Conservation (phyloP, 2,888 invertebrate species). For the Rotaria sp. region DNA sequence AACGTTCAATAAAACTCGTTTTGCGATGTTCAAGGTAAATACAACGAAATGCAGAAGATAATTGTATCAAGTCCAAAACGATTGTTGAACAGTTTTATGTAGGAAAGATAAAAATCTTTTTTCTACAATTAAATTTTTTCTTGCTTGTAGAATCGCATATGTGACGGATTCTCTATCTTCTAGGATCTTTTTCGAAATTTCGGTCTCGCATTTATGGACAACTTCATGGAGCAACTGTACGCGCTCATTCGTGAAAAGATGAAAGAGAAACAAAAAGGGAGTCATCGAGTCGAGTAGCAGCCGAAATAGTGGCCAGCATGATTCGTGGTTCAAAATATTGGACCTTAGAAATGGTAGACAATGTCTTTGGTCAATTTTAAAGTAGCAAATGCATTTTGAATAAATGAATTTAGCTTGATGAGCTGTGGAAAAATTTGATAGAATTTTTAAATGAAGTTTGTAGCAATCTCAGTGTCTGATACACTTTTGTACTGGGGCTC, state of each 20-base stretch:
- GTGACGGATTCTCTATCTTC: too few species aligned
- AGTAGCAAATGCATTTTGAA: too few species aligned
- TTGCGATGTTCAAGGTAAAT: constrained; percentile 63
- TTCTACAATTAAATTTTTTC: too few species aligned
- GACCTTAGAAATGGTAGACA: constrained; percentile 62
- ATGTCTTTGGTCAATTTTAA: too few species aligned
- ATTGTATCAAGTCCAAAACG: neutral
- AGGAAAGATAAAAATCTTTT: too few species aligned
- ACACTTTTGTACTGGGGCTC: neutral
- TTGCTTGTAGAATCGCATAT: too few species aligned
- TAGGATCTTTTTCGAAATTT: constrained; percentile 68
- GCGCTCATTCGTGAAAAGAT: constrained; percentile 60
- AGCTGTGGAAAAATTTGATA: neutral
- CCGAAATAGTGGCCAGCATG: constrained; percentile 70
- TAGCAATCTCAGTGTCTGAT: neutral
- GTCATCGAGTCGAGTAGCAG: constrained; percentile 74
- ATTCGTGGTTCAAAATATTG: too few species aligned
- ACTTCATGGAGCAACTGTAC: constrained; percentile 64
- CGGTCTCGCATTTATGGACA: constrained; percentile 63
- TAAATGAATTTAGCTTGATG: neutral
- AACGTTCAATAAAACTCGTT: constrained; percentile 67
- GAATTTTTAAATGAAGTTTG: neutral
- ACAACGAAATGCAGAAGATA: neutral
- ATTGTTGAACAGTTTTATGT: too few species aligned
- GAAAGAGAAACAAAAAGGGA: constrained; percentile 66